Evolutionary conservation across 2,113 vertebrate genomes (phyloP).

Genomic region (Sitta europaea): DNA sequence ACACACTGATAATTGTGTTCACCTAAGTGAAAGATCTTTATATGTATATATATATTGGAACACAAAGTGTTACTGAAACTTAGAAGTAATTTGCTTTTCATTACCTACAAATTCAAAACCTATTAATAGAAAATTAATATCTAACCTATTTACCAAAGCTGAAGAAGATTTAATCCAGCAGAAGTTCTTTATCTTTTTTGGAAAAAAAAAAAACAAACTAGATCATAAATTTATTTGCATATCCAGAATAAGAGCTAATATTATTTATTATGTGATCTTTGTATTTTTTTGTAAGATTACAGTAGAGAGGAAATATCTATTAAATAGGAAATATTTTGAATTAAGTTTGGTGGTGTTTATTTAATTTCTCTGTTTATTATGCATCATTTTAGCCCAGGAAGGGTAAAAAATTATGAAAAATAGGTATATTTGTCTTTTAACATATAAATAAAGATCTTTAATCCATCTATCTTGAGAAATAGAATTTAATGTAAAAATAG

Average conservation of each 20-base stretch:
- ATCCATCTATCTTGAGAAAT: neutral
- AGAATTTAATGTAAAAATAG: neutral
- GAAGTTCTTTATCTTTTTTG: accelerated
- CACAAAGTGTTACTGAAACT: neutral
- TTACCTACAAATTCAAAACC: neutral
- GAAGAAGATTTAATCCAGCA: neutral
- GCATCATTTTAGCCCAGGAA: neutral
- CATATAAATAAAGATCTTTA: neutral
- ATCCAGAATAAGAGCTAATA: neutral
- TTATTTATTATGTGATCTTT: neutral
- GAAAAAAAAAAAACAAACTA: too few relatives aligned
- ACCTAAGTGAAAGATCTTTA: neutral
- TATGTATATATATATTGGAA: neutral
- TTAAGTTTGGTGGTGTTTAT: accelerated
- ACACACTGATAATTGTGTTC: neutral
- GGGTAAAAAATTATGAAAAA: neutral
- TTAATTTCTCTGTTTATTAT: neutral
- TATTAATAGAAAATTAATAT: neutral
- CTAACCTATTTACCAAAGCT: neutral
- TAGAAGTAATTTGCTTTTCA: neutral
- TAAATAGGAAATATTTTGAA: neutral
- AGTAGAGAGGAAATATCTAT: neutral
- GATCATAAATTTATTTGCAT: neutral
- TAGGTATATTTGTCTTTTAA: neutral
- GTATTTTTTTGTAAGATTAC: neutral